phyloP scores from a whole-genome alignment of 1,140 invertebrate genomes.

The Thaumatotibia leucotreta region DNA sequence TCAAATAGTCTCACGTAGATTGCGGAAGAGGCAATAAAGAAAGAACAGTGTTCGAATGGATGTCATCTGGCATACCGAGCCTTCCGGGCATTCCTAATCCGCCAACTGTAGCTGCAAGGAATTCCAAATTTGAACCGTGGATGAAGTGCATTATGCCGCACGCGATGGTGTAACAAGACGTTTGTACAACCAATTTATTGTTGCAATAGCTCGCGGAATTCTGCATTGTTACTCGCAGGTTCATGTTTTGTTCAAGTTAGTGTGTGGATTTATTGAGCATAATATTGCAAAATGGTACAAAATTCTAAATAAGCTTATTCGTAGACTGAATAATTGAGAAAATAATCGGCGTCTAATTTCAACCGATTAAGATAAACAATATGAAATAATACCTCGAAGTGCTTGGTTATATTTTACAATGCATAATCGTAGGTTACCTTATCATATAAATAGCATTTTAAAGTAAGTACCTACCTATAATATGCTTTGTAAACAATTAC shows the following conservation, averaged over 20 bases:
- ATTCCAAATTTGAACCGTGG: constrained; percentile 5
- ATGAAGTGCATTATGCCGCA: constrained; percentile 2
- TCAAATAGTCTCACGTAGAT: not conserved
- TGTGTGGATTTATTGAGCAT: not conserved
- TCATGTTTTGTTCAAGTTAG: not conserved
- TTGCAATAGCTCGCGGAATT: not conserved
- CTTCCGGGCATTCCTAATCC: constrained; percentile 13
- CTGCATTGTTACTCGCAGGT: not conserved
- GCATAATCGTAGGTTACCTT: too few species aligned
- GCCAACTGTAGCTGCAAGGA: constrained; percentile 1
- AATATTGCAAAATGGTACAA: not conserved
- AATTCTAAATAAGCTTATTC: not conserved
- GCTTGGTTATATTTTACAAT: too few species aligned
- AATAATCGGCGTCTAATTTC: too few species aligned
- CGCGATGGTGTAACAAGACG: constrained; percentile 7
- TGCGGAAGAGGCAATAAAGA: not conserved
- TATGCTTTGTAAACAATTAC: too few species aligned
- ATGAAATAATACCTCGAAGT: too few species aligned
- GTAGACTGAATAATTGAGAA: not conserved
- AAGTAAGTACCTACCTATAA: too few species aligned
- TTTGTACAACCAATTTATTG: constrained; percentile 11
- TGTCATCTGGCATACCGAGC: constrained; percentile 2
- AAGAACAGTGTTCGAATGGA: constrained; percentile 2
- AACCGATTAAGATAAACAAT: too few species aligned
- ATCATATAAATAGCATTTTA: too few species aligned